Evolutionary conservation across 1,140 invertebrate species (phyloP), one percentile per base, ranked within the genome.

Genomic region (Neotoxoptera formosana): DNA sequence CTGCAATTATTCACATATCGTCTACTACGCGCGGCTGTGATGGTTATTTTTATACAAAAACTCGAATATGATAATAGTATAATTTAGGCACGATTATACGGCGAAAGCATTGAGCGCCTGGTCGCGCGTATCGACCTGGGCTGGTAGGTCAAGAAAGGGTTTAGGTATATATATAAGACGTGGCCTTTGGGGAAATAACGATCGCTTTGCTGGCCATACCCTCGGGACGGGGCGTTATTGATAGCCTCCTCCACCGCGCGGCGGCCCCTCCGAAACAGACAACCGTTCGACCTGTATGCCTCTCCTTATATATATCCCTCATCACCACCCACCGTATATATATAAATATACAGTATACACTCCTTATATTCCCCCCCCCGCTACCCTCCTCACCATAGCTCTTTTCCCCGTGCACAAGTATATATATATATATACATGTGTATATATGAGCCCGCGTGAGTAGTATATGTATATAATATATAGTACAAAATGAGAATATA

Each of bases 151-250:
- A 53, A 53, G 88, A 89, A 89, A 89, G 88, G 88, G 88, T 89
- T 89, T 89, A 30, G 25, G 53, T 8, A 23, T 47, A 48, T 84
- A 84, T 25, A 45, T 84, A 84, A 86, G 91, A 86, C 25, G 81
- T 17, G 81, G 91, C 91, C 48, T 93, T 93, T 41, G 81, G 48
- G 91, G 91, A 93, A 92, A 93, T 93, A 93, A 93, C 91, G 91
- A 93, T 93, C 91, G 91, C 91, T 53, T 56, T 93, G 91, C 48
- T 83, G 91, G 47, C 76, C 76, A 81, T 86, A 83, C 48, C 91
- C 91, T 41, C 45, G 81, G 81, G 91, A 86, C 91, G 81, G 48
- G 81, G 81, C 91, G 91, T 93, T 93, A 93, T 93, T 56, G 91
- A 93, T 93, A 93, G 76, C 91, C 76, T 51, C 91, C 47, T 83